A percentile compares a stretch with the other conserved stretches of the same genome.
Conservation (phyloP, 2,888 invertebrate genomes). For the Craniophora ligustri region DNA sequence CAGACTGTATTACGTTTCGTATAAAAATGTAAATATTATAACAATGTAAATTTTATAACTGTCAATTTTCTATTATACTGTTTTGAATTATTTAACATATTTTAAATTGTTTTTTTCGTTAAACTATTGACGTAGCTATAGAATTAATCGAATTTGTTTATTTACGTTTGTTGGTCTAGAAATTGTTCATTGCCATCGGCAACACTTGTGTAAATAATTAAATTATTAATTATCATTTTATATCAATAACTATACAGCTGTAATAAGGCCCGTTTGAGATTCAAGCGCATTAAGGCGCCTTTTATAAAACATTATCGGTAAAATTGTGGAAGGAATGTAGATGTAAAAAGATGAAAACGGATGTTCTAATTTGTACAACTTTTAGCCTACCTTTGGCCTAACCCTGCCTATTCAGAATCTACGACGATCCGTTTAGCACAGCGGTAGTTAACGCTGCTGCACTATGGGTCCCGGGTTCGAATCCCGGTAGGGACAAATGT, state of each 20-base stretch:
- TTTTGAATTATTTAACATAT: neutral
- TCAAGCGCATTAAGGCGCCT: neutral
- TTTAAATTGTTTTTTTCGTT: neutral
- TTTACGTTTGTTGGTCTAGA: neutral
- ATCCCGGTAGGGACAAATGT: too few relatives aligned
- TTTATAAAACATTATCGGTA: neutral
- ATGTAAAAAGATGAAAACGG: too few relatives aligned
- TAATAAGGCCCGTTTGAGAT: neutral
- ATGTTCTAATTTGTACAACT: too few relatives aligned
- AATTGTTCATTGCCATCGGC: neutral
- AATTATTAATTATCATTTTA: neutral
- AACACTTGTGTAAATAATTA: slow-evolving; percentile 16
- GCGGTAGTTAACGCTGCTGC: too few relatives aligned
- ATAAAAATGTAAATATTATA: too few relatives aligned
- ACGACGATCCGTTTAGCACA: too few relatives aligned
- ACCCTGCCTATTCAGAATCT: too few relatives aligned
- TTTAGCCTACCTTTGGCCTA: too few relatives aligned
- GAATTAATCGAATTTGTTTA: slow-evolving; percentile 2
- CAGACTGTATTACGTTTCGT: too few relatives aligned
- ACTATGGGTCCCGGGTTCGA: too few relatives aligned
- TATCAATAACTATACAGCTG: neutral
- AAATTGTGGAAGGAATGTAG: too few relatives aligned
- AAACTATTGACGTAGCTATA: neutral
- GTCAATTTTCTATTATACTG: neutral
- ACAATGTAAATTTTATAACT: neutral